Conservation (phyloP, 1,140 invertebrate species). For the Lutraria rhynchaena region DNA sequence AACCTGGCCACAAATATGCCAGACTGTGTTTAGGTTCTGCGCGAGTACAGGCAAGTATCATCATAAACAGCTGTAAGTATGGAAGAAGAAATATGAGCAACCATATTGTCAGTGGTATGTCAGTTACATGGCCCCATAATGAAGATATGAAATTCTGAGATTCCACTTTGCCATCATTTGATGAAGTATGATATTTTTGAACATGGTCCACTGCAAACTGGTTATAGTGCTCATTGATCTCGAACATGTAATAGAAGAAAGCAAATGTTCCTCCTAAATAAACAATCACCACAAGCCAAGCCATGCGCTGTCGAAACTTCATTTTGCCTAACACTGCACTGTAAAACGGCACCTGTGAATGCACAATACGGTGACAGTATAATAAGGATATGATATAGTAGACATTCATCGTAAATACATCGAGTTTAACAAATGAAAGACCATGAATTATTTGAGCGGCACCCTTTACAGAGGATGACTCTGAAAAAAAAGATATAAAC, state of each 20-base stretch:
- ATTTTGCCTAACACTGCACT: conserved; percentile 53
- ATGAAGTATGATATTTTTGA: conserved; percentile 63
- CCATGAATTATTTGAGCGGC: too few species aligned
- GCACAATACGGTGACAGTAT: too few species aligned
- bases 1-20: conserved; percentile 75
- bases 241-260: conserved; percentile 78
- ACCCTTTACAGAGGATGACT: too few species aligned
- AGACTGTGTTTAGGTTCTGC: conserved; percentile 73
- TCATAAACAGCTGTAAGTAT: conserved; percentile 77
- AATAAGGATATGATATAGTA: too few species aligned
- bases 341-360: too few species aligned
- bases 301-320: conserved; percentile 79
- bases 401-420: too few species aligned
- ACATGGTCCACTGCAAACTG: conserved; percentile 75
- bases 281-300: conserved; percentile 70
- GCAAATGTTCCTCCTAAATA: conserved; percentile 71
- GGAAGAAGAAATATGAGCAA: conserved; percentile 71
- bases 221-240: conserved; percentile 78
- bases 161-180: neutral
- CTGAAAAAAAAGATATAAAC: too few species aligned
- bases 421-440: too few species aligned
- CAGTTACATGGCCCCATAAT: conserved; percentile 71
- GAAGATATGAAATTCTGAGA: conserved; percentile 32
- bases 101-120: conserved; percentile 74
- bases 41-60: conserved; percentile 76